Conservation (phyloP, 2,888 invertebrate genomes). For the Ennomos fuscantarius region DNA sequence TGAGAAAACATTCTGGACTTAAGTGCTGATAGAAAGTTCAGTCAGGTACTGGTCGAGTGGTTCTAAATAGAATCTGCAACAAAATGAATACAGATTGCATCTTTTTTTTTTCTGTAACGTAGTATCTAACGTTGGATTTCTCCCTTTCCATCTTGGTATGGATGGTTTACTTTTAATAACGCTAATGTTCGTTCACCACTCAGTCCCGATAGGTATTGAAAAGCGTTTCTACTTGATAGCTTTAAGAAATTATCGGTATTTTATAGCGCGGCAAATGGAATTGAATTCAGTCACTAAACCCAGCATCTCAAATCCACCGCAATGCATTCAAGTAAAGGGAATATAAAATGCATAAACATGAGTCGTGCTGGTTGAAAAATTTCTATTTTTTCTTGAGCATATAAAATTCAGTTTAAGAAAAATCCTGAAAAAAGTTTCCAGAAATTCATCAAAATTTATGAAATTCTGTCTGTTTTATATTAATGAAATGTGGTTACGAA, state of each 20-base stretch:
- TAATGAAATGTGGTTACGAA: too few species aligned
- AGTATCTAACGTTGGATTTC: constrained; percentile 14
- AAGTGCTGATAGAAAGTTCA: constrained; percentile 6
- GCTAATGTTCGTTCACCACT: constrained; percentile 15
- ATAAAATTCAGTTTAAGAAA: too few species aligned
- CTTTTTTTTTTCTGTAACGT: constrained; percentile 10
- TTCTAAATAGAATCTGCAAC: constrained; percentile 13
- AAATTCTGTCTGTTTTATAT: too few species aligned
- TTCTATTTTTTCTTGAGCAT: too few species aligned
- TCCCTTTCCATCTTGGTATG: constrained; percentile 7
- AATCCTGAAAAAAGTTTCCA: too few species aligned
- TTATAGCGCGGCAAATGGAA: constrained; percentile 19
- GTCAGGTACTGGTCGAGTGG: not conserved
- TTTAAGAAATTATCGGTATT: constrained; percentile 10
- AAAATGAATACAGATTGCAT: constrained; percentile 15
- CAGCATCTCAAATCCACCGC: not conserved
- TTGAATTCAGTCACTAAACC: constrained; percentile 6
- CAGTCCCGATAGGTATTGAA: constrained; percentile 8
- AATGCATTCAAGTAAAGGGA: constrained; percentile 8
- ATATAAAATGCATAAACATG: constrained; percentile 2
- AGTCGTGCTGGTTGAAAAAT: not conserved
- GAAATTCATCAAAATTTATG: too few species aligned
- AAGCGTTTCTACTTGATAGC: constrained; percentile 17
- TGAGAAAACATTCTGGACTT: not conserved
- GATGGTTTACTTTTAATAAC: constrained; percentile 24